These are phyloP conservation scores for Craterocephalus amniculus DNA, from an alignment of 2,797 vertebrate species.

Conservation along the genomic window DNA sequence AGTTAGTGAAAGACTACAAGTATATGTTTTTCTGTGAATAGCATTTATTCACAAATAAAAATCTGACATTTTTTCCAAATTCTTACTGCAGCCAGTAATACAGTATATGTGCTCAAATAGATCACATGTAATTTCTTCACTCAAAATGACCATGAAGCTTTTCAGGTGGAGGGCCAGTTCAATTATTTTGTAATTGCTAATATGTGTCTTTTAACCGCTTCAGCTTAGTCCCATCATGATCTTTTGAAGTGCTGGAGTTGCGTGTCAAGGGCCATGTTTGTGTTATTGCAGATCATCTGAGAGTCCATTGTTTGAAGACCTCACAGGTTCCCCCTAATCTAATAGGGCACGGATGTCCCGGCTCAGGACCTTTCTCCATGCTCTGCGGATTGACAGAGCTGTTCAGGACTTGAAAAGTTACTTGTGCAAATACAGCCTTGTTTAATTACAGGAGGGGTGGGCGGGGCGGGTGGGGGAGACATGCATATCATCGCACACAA, in stretches of 20 bases:
- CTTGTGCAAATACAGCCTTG: conserved; percentile 78
- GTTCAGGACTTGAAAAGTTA: conserved; percentile 70
- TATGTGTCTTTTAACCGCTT: conserved; percentile 47
- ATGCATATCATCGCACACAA: conserved; percentile 62
- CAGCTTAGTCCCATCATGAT: conserved; percentile 49
- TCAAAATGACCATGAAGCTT: conserved; percentile 41
- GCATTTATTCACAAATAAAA: background rate
- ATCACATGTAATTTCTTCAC: background rate
- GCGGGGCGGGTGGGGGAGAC: conserved; percentile 57
- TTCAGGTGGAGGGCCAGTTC: conserved; percentile 10
- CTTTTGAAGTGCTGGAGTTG: conserved; percentile 66
- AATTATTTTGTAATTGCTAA: conserved; percentile 59
- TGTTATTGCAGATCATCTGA: conserved; percentile 77
- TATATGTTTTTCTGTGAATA: background rate
- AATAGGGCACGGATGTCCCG: conserved; percentile 74
- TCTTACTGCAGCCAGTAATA: background rate
- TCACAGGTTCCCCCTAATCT: conserved; percentile 77
- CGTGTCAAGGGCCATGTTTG: conserved; percentile 74
- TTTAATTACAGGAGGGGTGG: conserved; percentile 73
- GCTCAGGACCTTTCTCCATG: conserved; percentile 70
- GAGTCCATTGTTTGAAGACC: conserved; percentile 75
- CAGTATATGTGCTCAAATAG: background rate
- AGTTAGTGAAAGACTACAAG: background rate
- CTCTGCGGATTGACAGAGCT: conserved; percentile 70
- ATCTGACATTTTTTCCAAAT: background rate